phyloP scores from a whole-genome alignment of 1,140 invertebrate species.

The Nymphalis io region DNA sequence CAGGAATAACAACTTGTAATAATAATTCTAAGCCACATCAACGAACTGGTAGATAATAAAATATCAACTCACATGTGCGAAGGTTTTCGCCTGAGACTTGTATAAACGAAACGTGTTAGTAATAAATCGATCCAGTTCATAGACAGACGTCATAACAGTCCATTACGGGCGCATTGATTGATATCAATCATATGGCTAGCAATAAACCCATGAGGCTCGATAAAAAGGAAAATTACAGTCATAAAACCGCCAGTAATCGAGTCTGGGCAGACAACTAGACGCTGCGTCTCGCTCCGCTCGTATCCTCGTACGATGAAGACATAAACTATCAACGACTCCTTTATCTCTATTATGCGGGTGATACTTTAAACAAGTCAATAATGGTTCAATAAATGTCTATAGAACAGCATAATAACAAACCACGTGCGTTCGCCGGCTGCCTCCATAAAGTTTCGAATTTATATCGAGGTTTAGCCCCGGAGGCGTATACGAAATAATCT shows the following conservation, averaged over 20 bases:
- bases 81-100: constrained; percentile 21
- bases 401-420: constrained; percentile 77
- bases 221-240: constrained; percentile 74
- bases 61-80: constrained; percentile 8
- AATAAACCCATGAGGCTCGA: constrained; percentile 54
- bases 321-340: constrained; percentile 74
- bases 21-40: too few species aligned
- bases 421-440: constrained; percentile 61
- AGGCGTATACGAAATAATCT: constrained; percentile 78
- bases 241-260: constrained; percentile 59
- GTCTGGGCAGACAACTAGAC: constrained; percentile 59
- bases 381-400: constrained; percentile 77
- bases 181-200: constrained; percentile 61
- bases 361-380: constrained; percentile 80
- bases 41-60: not conserved
- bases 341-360: constrained; percentile 77
- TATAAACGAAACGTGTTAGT: constrained; percentile 28
- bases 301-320: constrained; percentile 67
- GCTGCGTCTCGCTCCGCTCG: constrained; percentile 43
- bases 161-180: constrained; percentile 56
- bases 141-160: constrained; percentile 42
- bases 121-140: constrained; percentile 43
- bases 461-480: constrained; percentile 74
- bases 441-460: constrained; percentile 76
- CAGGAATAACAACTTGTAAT: too few species aligned